These are phyloP conservation scores for Pomacea canaliculata DNA, from an alignment of 2,888 invertebrate genomes.

Conservation along the genomic window DNA sequence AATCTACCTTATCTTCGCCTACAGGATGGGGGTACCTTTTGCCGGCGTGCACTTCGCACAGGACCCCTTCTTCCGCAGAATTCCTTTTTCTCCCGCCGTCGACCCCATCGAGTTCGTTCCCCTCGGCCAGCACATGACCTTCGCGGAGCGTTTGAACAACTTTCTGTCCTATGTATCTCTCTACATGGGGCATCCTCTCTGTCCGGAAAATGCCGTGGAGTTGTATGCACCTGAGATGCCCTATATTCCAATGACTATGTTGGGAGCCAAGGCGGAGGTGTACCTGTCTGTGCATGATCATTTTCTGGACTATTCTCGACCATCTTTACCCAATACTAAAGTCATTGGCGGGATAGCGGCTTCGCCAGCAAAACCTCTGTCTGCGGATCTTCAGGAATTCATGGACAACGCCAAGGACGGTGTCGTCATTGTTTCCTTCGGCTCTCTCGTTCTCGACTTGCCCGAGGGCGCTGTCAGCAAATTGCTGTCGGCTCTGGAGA, in stretches of 20 bases:
- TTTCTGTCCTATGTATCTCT: not conserved
- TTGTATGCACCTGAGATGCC: slow-evolving; percentile 28
- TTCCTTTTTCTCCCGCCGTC: slow-evolving; percentile 17
- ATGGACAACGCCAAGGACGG: slow-evolving; percentile 35
- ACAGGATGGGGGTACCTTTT: slow-evolving; percentile 17
- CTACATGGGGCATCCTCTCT: not conserved
- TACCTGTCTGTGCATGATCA: slow-evolving; percentile 37
- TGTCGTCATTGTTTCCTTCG: slow-evolving; percentile 47
- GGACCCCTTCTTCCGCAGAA: not conserved
- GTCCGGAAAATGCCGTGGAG: not conserved
- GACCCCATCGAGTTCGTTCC: not conserved
- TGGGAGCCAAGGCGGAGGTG: slow-evolving; percentile 28
- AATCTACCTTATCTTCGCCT: slow-evolving; percentile 12
- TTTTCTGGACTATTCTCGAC: slow-evolving; percentile 37
- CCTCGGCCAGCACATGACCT: not conserved
- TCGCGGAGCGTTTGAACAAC: slow-evolving; percentile 3
- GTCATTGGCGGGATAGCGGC: slow-evolving; percentile 33
- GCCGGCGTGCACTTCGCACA: not conserved
- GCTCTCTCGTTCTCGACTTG: slow-evolving; percentile 29
- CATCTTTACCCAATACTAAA: slow-evolving; percentile 39
- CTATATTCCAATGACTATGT: slow-evolving; percentile 11
- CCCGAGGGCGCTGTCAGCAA: slow-evolving; percentile 27
- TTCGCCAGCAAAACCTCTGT: slow-evolving; percentile 32
- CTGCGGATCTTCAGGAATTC: slow-evolving; percentile 30
- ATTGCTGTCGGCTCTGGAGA: slow-evolving; percentile 36